Conservation (phyloP, 2,888 invertebrate species). For the Conomelus anceps region DNA sequence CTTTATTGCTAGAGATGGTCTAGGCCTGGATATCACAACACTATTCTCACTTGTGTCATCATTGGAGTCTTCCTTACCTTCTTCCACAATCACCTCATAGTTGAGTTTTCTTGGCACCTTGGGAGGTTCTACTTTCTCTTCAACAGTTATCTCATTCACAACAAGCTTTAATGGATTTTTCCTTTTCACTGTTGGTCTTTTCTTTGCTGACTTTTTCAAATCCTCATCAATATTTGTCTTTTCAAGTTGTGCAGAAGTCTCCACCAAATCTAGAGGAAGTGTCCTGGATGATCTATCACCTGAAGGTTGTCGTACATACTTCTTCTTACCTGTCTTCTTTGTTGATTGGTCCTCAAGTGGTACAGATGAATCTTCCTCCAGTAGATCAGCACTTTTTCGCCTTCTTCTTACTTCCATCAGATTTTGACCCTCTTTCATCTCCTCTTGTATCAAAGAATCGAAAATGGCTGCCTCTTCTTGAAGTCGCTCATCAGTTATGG, state of each 20-base stretch:
- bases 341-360: not conserved
- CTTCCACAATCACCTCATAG: constrained; percentile 25
- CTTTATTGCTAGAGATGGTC: not conserved
- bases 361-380: not conserved
- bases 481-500: constrained; percentile 38
- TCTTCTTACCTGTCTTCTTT: constrained; percentile 6
- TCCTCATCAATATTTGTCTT: not conserved
- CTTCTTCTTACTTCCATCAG: constrained; percentile 8
- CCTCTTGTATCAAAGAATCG: constrained; percentile 49
- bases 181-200: constrained; percentile 1
- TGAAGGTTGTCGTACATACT: constrained; percentile 6
- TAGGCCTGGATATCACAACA: not conserved
- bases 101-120: constrained; percentile 14
- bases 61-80: not conserved
- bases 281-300: constrained; percentile 16
- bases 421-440: constrained; percentile 38
- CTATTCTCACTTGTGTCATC: not conserved
- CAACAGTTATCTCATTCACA: constrained; percentile 19
- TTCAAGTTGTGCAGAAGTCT: not conserved
- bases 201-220: not conserved
- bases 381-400: not conserved
- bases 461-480: constrained; percentile 50
- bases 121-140: constrained; percentile 17
- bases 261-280: not conserved
- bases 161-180: not conserved